Evolutionary conservation across 53 echinoderm and acorn worm genomes (phyloP), one percentile per base, ranked within the genome.

Genomic region (Temnopleurus reevesii): DNA sequence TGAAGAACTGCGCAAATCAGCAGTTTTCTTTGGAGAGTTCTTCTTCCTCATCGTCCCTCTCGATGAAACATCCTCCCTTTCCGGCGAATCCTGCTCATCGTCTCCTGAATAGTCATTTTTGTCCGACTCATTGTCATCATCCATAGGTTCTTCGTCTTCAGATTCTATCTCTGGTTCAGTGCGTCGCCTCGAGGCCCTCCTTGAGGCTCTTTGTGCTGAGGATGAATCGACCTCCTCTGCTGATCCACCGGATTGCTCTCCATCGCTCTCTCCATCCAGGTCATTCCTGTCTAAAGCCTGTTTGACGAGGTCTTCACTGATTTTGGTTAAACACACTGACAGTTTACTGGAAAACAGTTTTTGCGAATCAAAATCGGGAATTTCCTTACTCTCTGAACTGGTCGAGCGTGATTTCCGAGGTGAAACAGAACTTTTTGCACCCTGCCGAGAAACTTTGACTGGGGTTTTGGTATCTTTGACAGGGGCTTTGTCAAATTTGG

Each of bases 291-390:
- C 71, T 71, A 43, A 45, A 61, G 44, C 25, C 46, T 61, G 24
- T 46, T 59, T 36, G 23, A 59, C 38, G 8, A 60, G 12, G 60
- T 46, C 59, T 31, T 38, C 29, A 45, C 30, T 46, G 0, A 87
- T 29, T 30, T 66, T 65, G 5, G 18, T 33, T 31, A 87, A 30
- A 7, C 27, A 49, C 8, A 87, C 71, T 19, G 45, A 49, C 2
- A 87, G 19, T 66, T 27, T 66, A 53, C 88, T 87, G 4, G 51
- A 87, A 31, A 65, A 66, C 0, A 87, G 55, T 45, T 87, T 71
- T 3, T 46, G 34, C n/a, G 65, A 66, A 25, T 87, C 88, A 87
- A 85, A 85, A 46, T 86, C 63, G 10, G 36, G 36, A 41, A 71
- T 71, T 71, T 71, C 71, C 17, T 15, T 31, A 17, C 18, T 18